A percentile compares a stretch with the other conserved stretches of the same genome.
phyloP scores from a whole-genome alignment of 2,888 invertebrate species.

The Drosophila prolongata region DNA sequence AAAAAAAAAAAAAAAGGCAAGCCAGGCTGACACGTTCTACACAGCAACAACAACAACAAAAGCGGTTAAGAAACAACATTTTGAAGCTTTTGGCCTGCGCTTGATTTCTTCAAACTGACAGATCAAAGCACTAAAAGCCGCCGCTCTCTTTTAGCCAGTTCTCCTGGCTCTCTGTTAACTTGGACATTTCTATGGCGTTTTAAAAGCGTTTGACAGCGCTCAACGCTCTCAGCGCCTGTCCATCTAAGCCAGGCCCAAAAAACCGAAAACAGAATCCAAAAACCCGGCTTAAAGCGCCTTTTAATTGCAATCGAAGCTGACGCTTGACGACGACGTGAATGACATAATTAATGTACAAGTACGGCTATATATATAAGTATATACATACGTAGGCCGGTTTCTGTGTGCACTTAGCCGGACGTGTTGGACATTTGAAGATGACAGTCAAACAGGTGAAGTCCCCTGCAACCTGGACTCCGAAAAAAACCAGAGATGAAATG shows the following conservation, averaged over 20 bases:
- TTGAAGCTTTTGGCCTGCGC: slow-evolving; percentile 77
- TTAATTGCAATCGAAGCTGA: slow-evolving; percentile 73
- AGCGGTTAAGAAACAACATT: slow-evolving; percentile 51
- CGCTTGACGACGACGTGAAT: slow-evolving; percentile 74
- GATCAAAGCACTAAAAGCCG: slow-evolving; percentile 81
- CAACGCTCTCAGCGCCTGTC: slow-evolving; percentile 71
- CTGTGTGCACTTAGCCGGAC: slow-evolving; percentile 71
- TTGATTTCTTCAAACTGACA: slow-evolving; percentile 82
- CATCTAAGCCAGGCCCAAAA: slow-evolving; percentile 34
- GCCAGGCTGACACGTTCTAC: slow-evolving; percentile 77
- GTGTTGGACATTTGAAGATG: slow-evolving; percentile 78
- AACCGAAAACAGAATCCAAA: slow-evolving; percentile 24
- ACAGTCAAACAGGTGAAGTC: slow-evolving; percentile 48
- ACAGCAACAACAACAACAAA: slow-evolving; percentile 59
- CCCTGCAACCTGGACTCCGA: background rate
- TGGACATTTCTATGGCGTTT: slow-evolving; percentile 80
- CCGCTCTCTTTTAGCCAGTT: slow-evolving; percentile 38
- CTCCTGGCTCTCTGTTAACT: slow-evolving; percentile 23
- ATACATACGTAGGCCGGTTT: slow-evolving; percentile 38
- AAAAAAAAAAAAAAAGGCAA: slow-evolving; percentile 7
- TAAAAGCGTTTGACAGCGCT: slow-evolving; percentile 84
- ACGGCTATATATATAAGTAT: background rate
- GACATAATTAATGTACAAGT: slow-evolving; percentile 78
- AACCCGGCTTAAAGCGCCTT: slow-evolving; percentile 73
- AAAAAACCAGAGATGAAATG: slow-evolving; percentile 7